phyloP scores from a whole-genome alignment of 64 coral and sea anemone genomes.

The Dendrophyllia cribrosa region DNA sequence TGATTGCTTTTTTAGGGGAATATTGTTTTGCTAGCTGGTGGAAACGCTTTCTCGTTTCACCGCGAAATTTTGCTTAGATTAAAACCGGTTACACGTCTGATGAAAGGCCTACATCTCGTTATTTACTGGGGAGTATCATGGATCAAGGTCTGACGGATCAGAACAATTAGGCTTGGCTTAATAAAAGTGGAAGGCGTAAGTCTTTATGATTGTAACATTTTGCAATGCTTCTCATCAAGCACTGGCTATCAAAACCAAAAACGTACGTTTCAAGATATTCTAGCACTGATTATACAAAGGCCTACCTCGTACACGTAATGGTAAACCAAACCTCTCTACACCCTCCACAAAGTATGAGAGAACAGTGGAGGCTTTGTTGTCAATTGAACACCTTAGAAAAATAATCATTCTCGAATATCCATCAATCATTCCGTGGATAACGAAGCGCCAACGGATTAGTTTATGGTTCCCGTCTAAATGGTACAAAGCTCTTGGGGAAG shows the following conservation, averaged over 20 bases:
- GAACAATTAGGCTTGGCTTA: neutral
- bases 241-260: neutral
- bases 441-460: conserved; percentile 27
- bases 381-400: conserved; percentile 9
- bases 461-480: conserved; percentile 41
- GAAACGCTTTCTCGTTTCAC: no score
- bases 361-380: conserved; percentile 38
- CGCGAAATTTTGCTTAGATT: no score
- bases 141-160: no score
- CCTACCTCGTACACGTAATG: conserved; percentile 11
- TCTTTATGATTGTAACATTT: neutral
- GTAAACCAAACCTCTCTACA: conserved; percentile 16
- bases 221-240: conserved; percentile 16
- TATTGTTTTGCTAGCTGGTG: no score
- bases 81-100: no score
- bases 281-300: conserved; percentile 5
- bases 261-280: neutral
- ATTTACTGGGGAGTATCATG: no score
- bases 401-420: conserved; percentile 45
- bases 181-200: neutral
- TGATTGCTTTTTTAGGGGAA: no score
- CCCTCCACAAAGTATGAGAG: conserved; percentile 15
- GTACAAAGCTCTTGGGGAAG: conserved; percentile 12
- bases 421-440: conserved; percentile 35
- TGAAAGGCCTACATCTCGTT: no score